These are phyloP conservation scores for Orthosia incerta DNA, from an alignment of 2,888 invertebrate species.

Conservation along the genomic window DNA sequence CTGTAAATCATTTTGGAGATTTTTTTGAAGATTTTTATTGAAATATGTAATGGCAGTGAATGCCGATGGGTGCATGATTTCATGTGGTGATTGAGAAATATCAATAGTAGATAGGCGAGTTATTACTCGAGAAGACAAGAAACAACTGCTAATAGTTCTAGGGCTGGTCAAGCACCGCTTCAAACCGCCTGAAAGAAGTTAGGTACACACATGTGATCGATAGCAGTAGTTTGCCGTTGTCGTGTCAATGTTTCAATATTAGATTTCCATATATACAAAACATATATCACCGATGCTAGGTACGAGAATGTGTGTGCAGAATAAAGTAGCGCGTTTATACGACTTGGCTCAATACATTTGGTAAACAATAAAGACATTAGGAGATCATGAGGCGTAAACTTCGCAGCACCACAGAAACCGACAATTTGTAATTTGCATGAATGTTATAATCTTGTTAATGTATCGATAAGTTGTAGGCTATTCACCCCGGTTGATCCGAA, in stretches of 20 bases:
- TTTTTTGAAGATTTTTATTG: slow-evolving; percentile 36
- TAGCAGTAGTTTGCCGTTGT: slow-evolving; percentile 56
- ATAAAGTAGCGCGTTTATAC: slow-evolving; percentile 57
- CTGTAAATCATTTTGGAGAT: slow-evolving; percentile 33
- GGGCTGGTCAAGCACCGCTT: slow-evolving; percentile 64
- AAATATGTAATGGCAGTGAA: slow-evolving; percentile 24
- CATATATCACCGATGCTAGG: slow-evolving; percentile 6
- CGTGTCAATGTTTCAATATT: slow-evolving; percentile 72
- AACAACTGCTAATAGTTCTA: slow-evolving; percentile 26
- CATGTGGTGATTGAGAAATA: slow-evolving; percentile 22
- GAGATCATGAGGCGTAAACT: slow-evolving; percentile 35
- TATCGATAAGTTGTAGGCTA: slow-evolving; percentile 3
- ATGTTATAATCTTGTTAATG: slow-evolving; percentile 30
- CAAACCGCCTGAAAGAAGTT: slow-evolving; percentile 74
- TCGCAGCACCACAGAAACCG: slow-evolving; percentile 13
- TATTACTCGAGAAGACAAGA: slow-evolving; percentile 10
- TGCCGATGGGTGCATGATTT: slow-evolving; percentile 18
- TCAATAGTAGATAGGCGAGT: not conserved
- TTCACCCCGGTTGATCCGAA: not conserved
- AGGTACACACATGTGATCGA: slow-evolving; percentile 64
- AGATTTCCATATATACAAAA: slow-evolving; percentile 48
- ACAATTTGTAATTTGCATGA: slow-evolving; percentile 25
- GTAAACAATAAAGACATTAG: slow-evolving; percentile 49
- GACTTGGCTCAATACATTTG: slow-evolving; percentile 38
- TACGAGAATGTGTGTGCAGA: slow-evolving; percentile 48